Conservation (phyloP, 2,888 invertebrate species). For the Drosophila pseudotalamancana region DNA sequence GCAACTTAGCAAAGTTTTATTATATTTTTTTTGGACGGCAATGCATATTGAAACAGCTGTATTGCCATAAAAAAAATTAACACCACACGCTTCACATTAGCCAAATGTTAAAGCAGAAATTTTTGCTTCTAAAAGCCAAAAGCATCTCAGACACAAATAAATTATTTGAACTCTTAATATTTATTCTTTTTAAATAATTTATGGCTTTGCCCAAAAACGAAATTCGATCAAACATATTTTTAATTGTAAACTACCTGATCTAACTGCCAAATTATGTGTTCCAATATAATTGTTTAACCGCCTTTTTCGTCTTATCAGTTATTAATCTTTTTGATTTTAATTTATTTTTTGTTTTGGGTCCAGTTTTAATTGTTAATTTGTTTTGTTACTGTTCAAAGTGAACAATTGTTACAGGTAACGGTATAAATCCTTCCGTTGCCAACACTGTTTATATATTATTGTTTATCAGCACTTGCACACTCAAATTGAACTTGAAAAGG, state of each 20-base stretch:
- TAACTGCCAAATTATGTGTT: not conserved
- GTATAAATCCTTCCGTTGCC: conserved; percentile 14
- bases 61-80: conserved; percentile 24
- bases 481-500: conserved; percentile 18
- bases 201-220: not conserved
- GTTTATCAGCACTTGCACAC: conserved; percentile 34
- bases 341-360: not conserved
- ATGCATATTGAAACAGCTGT: conserved; percentile 36
- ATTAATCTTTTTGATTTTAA: not conserved
- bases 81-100: conserved; percentile 8
- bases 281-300: conserved; percentile 5
- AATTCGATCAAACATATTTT: not conserved
- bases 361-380: conserved; percentile 20
- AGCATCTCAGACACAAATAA: conserved; percentile 3
- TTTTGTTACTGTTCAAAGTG: conserved; percentile 20
- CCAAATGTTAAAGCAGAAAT: conserved; percentile 19
- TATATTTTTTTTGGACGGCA: not conserved
- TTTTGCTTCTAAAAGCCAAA: not conserved
- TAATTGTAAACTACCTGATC: conserved; percentile 17
- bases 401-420: conserved; percentile 27
- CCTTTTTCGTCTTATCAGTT: conserved; percentile 7
- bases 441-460: conserved; percentile 35
- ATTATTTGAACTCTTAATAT: conserved; percentile 8
- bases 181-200: not conserved
- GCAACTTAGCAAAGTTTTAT: conserved; percentile 8